These are phyloP conservation scores for Meghimatium bilineatum DNA, from an alignment of 2,888 invertebrate genomes.

Conservation along the genomic window DNA sequence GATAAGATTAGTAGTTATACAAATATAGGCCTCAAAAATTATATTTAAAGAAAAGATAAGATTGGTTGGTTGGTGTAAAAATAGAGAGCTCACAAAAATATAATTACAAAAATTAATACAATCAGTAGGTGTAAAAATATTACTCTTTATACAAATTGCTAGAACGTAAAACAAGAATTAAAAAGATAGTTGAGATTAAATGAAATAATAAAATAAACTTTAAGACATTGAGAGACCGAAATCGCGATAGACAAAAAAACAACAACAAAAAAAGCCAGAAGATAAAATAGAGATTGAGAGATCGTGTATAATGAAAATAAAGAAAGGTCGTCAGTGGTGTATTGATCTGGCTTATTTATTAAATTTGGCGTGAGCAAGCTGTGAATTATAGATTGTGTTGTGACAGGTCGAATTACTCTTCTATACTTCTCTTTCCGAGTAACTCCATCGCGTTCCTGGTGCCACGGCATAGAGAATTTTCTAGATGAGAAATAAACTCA, in stretches of 20 bases:
- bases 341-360: slow-evolving; percentile 38
- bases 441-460: background rate
- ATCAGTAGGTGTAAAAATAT: too few relatives aligned
- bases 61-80: too few relatives aligned
- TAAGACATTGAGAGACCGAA: background rate
- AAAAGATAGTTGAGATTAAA: background rate
- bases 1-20: too few relatives aligned
- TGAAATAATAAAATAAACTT: slow-evolving; percentile 3
- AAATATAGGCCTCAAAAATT: too few relatives aligned
- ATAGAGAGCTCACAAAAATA: too few relatives aligned
- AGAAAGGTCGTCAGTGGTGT: background rate
- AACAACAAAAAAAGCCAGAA: too few relatives aligned
- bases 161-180: too few relatives aligned
- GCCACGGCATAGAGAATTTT: background rate
- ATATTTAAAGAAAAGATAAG: background rate
- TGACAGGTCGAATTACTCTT: slow-evolving; percentile 32
- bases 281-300: slow-evolving; percentile 3
- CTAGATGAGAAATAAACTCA: background rate
- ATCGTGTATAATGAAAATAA: background rate
- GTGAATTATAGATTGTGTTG: slow-evolving; percentile 42
- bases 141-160: too few relatives aligned
- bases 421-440: background rate
- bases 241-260: background rate
- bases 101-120: too few relatives aligned
- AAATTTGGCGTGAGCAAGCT: slow-evolving; percentile 37